Base-by-base conservation (phyloP, 2,888 invertebrate species). In the Caenorhabditis sulstoni region DNA sequence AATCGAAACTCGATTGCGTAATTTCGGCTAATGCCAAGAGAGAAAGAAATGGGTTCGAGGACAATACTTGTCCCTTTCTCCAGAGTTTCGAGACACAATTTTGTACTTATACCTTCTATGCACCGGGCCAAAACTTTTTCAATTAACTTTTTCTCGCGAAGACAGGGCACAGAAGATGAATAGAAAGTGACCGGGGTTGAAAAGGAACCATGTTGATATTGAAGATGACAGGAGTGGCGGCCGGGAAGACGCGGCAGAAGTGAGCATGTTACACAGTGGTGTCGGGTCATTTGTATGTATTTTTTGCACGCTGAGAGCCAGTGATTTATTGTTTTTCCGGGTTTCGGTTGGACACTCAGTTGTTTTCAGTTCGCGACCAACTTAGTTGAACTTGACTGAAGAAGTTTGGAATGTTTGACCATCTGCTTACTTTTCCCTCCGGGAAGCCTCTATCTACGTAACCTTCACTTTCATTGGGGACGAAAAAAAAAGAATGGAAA, bases 191-290 rank as follows among this genome's bases (percentile, higher is more conserved):
- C 12, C n/a, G 35, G 7, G n/a, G n/a, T n/a, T n/a, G n/a, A n/a
- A n/a, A n/a, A 7, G 52, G 29, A 52, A 23, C 23, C 18, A 7
- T 22, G 41, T 35, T 23, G 9, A 29, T 35, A 12, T 7, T 8
- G 8, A 4, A 41, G 29, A 7, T 29, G 29, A 7, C 29, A 22
- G 37, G 35, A 35, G 61, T 29, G 18, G 35, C 4, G 29, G 3
- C 29, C 29, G 7, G 29, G 16, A 8, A 35, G 44, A 39, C n/a
- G 45, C 18, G 22, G n/a, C 2, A 18, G 57, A 53, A 44, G 12
- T 29, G 39, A 41, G 62, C 62, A 62, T 71, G 62, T 71, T 71
- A 71, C 71, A 71, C 71, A 12, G 55, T 62, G 71, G 71, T 62
- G 47, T 71, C 62, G 71, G 71, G 62, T 71, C 71, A 71, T 37